Evolutionary conservation across 2,113 vertebrate species (phyloP), one percentile per base, ranked within the genome.

Genomic region (Scortum barcoo): DNA sequence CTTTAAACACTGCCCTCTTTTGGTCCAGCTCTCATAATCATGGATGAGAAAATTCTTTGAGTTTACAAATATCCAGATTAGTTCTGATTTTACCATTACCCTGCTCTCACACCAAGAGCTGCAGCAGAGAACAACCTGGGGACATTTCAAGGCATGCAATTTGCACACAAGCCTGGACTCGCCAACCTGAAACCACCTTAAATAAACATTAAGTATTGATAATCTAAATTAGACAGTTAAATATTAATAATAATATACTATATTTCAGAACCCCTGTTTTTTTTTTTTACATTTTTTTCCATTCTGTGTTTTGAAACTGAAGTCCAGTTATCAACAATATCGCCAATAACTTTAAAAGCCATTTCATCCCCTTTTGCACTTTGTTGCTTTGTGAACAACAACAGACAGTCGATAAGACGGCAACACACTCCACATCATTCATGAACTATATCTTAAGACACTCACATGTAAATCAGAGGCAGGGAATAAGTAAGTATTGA

Each of bases 11-110:
- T 48, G 1, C 11, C 1, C 61, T 57, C n/a, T 54, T 54, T 56
- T 1, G 3, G 7, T 57, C 13, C 48, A 62, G 38, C 28, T 74
- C 54, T 30, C 28, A 58, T 30, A 2, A 0, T 53, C 30, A n/a
- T 19, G 30, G 40, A 65, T 22, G n/a, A 73, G 9, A n/a, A 0
- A 0, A 0, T 17, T n/a, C n/a, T n/a, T n/a, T n/a, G n/a, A n/a
- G n/a, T n/a, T 10, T 0, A 17, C 20, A 57, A 68, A 67, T 28
- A 68, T 24, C 30, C 53, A 51, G 14, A 33, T 57, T 36, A 26
- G 28, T 36, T 14, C 38, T n/a, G n/a, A 46, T 28, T 33, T 68
- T 1, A 19, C 44, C 4, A 1, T 33, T 24, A 14, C 9, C 1
- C 42, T 44, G 24, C 11, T 22, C n/a, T n/a, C 24, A 16, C 8